These are phyloP conservation scores for Zosterops hypoxanthus DNA, from an alignment of 2,113 vertebrate genomes.

Conservation along the genomic window DNA sequence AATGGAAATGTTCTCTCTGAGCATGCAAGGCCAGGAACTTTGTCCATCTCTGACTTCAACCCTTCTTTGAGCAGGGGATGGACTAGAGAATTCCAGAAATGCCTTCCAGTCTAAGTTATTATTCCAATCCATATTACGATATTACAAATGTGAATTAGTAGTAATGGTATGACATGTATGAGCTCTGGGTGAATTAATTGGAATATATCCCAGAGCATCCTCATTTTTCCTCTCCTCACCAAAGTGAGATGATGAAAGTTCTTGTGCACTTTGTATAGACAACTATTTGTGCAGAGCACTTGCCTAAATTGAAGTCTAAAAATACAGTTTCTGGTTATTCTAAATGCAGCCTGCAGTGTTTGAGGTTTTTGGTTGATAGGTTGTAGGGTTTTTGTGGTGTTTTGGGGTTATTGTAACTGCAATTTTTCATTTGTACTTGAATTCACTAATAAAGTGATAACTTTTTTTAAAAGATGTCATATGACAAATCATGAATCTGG, in stretches of 20 bases:
- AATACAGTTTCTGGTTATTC: neutral
- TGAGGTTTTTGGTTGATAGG: neutral
- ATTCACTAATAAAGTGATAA: neutral
- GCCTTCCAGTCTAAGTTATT: neutral
- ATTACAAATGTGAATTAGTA: neutral
- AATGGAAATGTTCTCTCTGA: neutral
- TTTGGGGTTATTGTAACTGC: neutral
- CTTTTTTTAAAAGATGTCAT: neutral
- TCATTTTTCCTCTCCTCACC: neutral
- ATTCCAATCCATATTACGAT: neutral
- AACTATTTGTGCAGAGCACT: neutral
- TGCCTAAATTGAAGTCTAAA: neutral
- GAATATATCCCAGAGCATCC: neutral
- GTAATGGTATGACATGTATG: neutral
- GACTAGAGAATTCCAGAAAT: neutral
- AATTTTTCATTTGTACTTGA: constrained; percentile 20
- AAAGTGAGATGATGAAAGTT: neutral
- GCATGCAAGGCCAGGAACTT: neutral
- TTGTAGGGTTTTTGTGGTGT: neutral
- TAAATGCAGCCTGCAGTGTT: neutral
- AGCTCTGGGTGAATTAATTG: neutral
- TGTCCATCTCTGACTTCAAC: neutral
- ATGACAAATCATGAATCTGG: neutral
- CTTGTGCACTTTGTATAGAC: neutral
- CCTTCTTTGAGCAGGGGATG: neutral